Percentiles rank a stretch among this genome's conserved stretches.
These are phyloP conservation scores for Lepisosteus oculatus DNA, from an alignment of 2,113 vertebrate species.

Conservation along the genomic window DNA sequence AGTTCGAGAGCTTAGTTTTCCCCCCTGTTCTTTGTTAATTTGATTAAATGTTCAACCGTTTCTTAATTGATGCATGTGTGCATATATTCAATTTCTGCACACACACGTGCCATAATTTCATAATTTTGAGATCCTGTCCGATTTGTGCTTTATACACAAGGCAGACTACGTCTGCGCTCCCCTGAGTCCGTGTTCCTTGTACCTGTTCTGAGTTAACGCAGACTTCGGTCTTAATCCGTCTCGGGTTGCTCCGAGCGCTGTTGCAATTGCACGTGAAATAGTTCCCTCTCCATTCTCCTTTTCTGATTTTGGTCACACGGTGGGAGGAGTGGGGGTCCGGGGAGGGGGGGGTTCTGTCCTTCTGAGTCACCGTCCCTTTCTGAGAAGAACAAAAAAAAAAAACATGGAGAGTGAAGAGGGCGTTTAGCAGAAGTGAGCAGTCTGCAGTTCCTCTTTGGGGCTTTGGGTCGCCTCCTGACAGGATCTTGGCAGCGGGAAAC, in stretches of 20 bases:
- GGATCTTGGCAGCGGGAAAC: constrained; percentile 69
- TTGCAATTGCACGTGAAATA: background rate
- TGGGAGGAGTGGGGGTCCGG: constrained; percentile 38
- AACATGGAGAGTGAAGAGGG: background rate
- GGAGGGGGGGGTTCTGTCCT: constrained; percentile 37
- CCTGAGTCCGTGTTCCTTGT: no score
- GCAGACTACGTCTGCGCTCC: no score
- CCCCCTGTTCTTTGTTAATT: no score
- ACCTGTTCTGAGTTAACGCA: no score
- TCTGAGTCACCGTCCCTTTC: constrained; percentile 15
- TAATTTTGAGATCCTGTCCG: no score
- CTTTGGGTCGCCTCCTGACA: constrained; percentile 62
- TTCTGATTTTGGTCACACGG: constrained; percentile 36
- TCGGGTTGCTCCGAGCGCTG: no score
- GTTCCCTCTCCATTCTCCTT: constrained; percentile 29
- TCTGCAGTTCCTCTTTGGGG: constrained; percentile 61
- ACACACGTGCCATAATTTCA: background rate
- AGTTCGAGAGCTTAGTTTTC: no score
- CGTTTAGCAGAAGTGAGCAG: constrained; percentile 32
- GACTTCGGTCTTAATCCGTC: no score
- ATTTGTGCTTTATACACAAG: no score
- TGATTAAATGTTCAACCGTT: no score
- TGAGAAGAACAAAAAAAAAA: constrained; percentile 4
- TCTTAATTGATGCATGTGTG: no score
- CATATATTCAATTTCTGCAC: background rate